Percentiles rank a stretch among this genome's conserved stretches.
phyloP scores from a whole-genome alignment of 1,140 invertebrate genomes.

The Caenorhabditis tropicalis region DNA sequence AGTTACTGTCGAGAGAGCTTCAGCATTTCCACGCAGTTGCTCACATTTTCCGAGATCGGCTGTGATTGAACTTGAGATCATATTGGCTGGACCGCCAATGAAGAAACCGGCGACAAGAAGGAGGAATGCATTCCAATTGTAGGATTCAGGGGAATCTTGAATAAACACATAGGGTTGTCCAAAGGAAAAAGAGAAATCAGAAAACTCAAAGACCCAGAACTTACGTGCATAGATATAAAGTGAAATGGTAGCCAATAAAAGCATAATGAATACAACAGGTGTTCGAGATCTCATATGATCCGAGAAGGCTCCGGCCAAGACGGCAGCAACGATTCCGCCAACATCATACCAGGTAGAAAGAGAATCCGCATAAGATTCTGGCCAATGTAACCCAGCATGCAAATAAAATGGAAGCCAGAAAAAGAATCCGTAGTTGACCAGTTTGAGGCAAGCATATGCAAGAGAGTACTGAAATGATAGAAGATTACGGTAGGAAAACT shows the following conservation, averaged over 20 bases:
- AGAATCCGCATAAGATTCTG: slow-evolving; percentile 73
- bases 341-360: slow-evolving; percentile 76
- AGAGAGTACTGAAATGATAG: slow-evolving; percentile 73
- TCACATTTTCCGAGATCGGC: slow-evolving; percentile 71
- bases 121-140: slow-evolving; percentile 71
- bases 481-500: not conserved
- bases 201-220: slow-evolving; percentile 52
- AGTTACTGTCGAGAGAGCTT: slow-evolving; percentile 74
- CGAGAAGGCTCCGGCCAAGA: slow-evolving; percentile 67
- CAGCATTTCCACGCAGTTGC: slow-evolving; percentile 48
- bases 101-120: slow-evolving; percentile 74
- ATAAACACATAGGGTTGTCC: no score
- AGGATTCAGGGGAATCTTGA: slow-evolving; percentile 44
- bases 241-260: slow-evolving; percentile 71
- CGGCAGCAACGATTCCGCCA: slow-evolving; percentile 74
- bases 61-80: slow-evolving; percentile 74
- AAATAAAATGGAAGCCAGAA: slow-evolving; percentile 76
- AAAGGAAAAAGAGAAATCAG: not conserved
- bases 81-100: slow-evolving; percentile 74
- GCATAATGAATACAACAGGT: slow-evolving; percentile 74
- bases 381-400: slow-evolving; percentile 69
- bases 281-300: slow-evolving; percentile 63
- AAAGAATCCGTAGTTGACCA: slow-evolving; percentile 76
- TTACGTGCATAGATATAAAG: slow-evolving; percentile 53
- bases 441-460: slow-evolving; percentile 75